Percentiles rank a stretch among this genome's conserved stretches.
Conservation (phyloP, 2,113 vertebrate genomes). For the Gila orcuttii region DNA sequence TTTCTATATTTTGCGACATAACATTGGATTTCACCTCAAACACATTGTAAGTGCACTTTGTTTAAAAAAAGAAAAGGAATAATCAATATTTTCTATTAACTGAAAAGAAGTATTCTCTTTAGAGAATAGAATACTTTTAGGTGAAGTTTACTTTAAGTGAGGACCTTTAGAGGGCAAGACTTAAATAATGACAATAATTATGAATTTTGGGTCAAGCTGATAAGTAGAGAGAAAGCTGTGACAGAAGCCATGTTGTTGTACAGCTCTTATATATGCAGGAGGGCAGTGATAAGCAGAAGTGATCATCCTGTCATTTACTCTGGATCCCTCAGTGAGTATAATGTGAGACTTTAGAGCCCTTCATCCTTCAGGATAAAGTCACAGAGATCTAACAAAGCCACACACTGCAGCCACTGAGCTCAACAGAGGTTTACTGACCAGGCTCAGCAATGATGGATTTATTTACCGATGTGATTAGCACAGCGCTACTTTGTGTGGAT, state of each 20-base stretch:
- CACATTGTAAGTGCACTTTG: too few species aligned
- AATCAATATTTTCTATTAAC: neutral
- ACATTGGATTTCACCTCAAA: too few species aligned
- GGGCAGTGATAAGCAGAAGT: slow-evolving; percentile 8
- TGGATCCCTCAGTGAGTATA: slow-evolving; percentile 1
- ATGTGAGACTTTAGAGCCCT: neutral
- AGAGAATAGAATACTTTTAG: neutral
- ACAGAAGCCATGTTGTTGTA: neutral
- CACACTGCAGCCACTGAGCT: neutral
- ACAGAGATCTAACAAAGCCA: slow-evolving; percentile 10
- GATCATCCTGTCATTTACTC: slow-evolving; percentile 11
- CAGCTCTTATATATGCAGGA: neutral
- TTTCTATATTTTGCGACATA: too few species aligned
- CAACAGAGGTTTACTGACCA: slow-evolving; percentile 16
- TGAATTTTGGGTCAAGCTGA: neutral
- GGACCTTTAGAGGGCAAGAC: neutral
- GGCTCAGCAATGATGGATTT: neutral
- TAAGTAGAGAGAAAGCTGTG: neutral
- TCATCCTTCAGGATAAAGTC: slow-evolving; percentile 25
- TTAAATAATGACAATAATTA: neutral
- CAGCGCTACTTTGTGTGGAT: neutral
- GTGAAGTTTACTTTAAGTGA: neutral
- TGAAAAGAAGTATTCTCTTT: neutral
- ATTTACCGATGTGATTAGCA: slow-evolving; percentile 2
- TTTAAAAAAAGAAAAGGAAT: neutral